A percentile compares a stretch with the other conserved stretches of the same genome.
Evolutionary conservation across 2,888 invertebrate species (phyloP).

Genomic region (Andricus quercusramuli): DNA sequence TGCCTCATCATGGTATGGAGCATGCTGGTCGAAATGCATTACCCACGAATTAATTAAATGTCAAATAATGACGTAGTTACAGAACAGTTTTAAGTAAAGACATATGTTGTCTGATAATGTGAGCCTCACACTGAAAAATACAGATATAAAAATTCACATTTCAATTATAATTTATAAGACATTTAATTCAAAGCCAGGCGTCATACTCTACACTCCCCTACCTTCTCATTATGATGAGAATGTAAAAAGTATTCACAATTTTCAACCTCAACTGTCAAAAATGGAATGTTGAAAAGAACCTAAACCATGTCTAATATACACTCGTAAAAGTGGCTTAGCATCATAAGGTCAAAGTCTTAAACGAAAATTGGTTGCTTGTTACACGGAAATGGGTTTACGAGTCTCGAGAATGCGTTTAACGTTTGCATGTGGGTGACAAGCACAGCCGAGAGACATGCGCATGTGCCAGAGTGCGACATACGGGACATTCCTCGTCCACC

Average conservation of each 20-base stretch:
- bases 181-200: too few species aligned
- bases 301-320: background rate
- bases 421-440: slow-evolving; percentile 41
- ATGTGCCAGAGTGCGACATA: slow-evolving; percentile 45
- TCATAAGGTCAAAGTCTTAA: slow-evolving; percentile 1
- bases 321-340: background rate
- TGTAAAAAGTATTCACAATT: background rate
- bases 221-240: too few species aligned
- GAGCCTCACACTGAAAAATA: too few species aligned
- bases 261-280: background rate
- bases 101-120: too few species aligned
- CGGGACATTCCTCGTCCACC: slow-evolving; percentile 45
- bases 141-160: too few species aligned
- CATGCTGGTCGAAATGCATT: too few species aligned
- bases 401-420: slow-evolving; percentile 47
- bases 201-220: too few species aligned
- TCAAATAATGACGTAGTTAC: too few species aligned
- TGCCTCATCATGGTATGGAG: too few species aligned
- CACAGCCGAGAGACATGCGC: slow-evolving; percentile 35
- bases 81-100: too few species aligned
- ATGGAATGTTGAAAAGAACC: background rate
- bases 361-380: slow-evolving; percentile 28
- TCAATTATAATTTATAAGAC: too few species aligned
- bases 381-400: slow-evolving; percentile 28
- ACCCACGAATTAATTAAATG: too few species aligned